Conservation (phyloP, 2,888 invertebrate species). For the Sialis fuliginosa region DNA sequence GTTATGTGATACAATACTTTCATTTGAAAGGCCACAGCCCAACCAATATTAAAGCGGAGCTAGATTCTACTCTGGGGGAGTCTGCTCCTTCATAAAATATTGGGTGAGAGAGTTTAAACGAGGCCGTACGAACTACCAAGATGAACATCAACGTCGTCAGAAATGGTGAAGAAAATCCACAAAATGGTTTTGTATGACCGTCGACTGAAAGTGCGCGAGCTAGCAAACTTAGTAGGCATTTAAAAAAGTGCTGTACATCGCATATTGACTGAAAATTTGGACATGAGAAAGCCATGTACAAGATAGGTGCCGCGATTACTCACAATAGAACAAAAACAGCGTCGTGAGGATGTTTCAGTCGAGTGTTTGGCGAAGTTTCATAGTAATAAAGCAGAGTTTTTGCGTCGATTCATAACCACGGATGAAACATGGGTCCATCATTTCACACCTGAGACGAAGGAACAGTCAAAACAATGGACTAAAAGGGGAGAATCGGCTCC, state of each 20-base stretch:
- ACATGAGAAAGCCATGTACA: conserved; percentile 12
- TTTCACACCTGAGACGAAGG: conserved; percentile 12
- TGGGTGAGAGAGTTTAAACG: conserved; percentile 9
- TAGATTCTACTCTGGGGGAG: conserved; percentile 13
- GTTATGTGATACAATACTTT: conserved; percentile 9
- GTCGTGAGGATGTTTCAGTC: conserved; percentile 7
- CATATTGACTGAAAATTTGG: conserved; percentile 10
- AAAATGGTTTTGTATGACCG: conserved; percentile 6
- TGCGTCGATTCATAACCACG: conserved; percentile 14
- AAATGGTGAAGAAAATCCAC: conserved; percentile 9
- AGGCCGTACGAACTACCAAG: conserved; percentile 10
- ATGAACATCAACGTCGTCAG: conserved; percentile 11
- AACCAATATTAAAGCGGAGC: conserved; percentile 12
- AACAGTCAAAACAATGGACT: conserved; percentile 9
- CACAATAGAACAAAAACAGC: conserved; percentile 10
- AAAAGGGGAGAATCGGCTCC: conserved; percentile 8
- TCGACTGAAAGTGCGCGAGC: conserved; percentile 1
- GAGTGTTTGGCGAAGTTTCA: conserved; percentile 7
- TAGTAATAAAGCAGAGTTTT: conserved; percentile 12
- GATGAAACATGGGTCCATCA: conserved; percentile 14
- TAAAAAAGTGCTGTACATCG: background rate
- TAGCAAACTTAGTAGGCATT: background rate
- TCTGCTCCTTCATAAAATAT: conserved; percentile 10
- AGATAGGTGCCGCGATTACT: conserved; percentile 13
- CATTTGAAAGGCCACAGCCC: conserved; percentile 8